Base-by-base conservation (phyloP, 1,140 invertebrate genomes). In the Rhopalosiphum padi region DNA sequence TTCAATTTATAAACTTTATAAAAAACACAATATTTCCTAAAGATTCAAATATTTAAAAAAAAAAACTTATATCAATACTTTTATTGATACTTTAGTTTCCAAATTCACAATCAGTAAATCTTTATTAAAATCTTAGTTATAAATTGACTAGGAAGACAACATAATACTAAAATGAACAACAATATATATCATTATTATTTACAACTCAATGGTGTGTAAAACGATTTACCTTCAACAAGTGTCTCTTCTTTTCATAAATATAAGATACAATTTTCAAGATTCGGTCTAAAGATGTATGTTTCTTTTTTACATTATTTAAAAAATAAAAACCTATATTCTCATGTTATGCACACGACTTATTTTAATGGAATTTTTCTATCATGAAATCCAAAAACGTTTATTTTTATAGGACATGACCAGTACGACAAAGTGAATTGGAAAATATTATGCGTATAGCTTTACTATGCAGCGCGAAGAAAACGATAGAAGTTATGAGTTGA, bases 361-460 rank as follows among this genome's bases (percentile, higher is more conserved):
- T 92, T n/a, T 51, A 22, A 21, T 91, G 68, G 55, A 77, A 82
- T n/a, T 46, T n/a, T 77, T 46, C 41, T 8, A 68, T 68, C 30
- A 35, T 46, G 30, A 82, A 90, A 92, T 90, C 90, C 43, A 51
- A 51, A 37, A 83, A 83, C 68, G 43, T 48, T 83, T 51, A 51
- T 41, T 83, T 92, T 82, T 82, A 83, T 92, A 82, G 68, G 23
- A 1, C 43, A 35, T 46, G 43, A 21, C 41, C n/a, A 23, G 48
- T 77, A 48, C n/a, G 2, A 37, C 55, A 51, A 83, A 55, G 91
- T 93, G 48, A 93, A 85, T 93, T 53, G 82, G 77, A 86, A 93
- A 93, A 93, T 35, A 93, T n/a, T 93, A 83, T 85, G 46, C 77
- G 46, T 48, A 51, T 11, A 46, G 22, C 22, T 30, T 51, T 30